These are phyloP conservation scores for Ciconia maguari DNA, from an alignment of 2,113 vertebrate species.

Conservation along the genomic window DNA sequence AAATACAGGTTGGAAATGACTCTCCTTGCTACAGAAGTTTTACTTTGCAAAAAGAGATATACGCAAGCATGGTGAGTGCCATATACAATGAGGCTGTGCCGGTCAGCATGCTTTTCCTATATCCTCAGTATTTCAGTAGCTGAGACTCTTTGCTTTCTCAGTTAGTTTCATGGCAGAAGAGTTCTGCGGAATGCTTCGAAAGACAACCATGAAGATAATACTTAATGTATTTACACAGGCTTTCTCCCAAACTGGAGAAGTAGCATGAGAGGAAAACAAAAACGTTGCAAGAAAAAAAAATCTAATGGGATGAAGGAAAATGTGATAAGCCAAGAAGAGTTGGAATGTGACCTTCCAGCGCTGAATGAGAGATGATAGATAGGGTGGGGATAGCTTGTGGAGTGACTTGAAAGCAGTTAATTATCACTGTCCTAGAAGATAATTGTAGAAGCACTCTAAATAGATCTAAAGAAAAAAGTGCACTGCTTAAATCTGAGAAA, in stretches of 20 bases:
- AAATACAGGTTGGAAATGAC: background rate
- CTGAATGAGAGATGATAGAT: background rate
- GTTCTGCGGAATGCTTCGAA: rapidly evolving
- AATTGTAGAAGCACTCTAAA: background rate
- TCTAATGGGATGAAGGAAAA: background rate
- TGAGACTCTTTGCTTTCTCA: background rate
- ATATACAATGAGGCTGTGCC: rapidly evolving
- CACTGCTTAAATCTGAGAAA: background rate
- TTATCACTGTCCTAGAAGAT: background rate
- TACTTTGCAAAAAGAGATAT: background rate
- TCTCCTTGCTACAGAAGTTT: background rate
- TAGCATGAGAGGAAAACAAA: background rate
- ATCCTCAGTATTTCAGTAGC: background rate
- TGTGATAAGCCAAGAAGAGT: background rate
- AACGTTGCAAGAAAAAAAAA: background rate
- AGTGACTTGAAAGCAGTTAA: background rate
- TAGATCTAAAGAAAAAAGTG: background rate
- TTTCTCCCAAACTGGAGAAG: background rate
- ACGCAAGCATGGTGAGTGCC: no score
- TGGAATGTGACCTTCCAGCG: background rate
- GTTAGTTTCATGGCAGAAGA: background rate
- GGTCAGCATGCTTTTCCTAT: background rate
- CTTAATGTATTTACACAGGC: no score
- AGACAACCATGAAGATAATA: background rate
- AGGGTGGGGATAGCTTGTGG: background rate